Evolutionary conservation across 2,797 vertebrate species (phyloP), one percentile per base, ranked within the genome.

Genomic region (Enteromius radiatus): DNA sequence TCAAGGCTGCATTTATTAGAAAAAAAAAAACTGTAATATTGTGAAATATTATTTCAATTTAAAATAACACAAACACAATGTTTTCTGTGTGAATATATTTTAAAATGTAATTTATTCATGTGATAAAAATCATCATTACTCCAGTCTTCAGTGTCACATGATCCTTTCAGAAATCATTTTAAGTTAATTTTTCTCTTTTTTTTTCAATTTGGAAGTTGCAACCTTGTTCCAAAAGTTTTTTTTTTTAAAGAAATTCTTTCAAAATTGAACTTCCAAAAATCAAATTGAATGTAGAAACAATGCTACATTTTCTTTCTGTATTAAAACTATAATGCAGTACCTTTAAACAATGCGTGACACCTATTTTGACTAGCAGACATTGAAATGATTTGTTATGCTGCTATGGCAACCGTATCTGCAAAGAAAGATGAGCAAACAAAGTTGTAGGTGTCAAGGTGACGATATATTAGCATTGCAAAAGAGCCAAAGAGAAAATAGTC

Each of bases 351-450:
- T 15, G 49, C 9, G 31, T 43, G 36, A 4, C 10, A 56, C 10
- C 36, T 59, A 26, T 61, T 21, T 70, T 33, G 38, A 54, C 21
- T 11, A 56, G 38, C 54, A 71, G 14, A 69, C 5, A 69, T 43
- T 28, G 75, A 75, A 41, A 49, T 71, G 86, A 86, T 92, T 93
- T 93, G 89, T 92, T 91, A 86, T 90, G 90, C 87, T 85, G 52
- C 90, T 92, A 91, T 92, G 89, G 91, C 43, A 91, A 93, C 90
- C 31, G 10, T 47, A 61, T 80, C 52, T 33, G 28, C 10, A 6
- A 79, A 85, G 88, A 88, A 71, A 85, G 59, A 78, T 76, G 90
- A 85, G 87, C 80, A 84, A 86, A 69, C 45, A 36, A n/a, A 73
- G 75, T 81, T 52, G 41, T 73, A 67, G 84, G 88, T 54, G 23